These are phyloP conservation scores for Stictocephala bisonia DNA, from an alignment of 2,888 invertebrate species.

Conservation along the genomic window DNA sequence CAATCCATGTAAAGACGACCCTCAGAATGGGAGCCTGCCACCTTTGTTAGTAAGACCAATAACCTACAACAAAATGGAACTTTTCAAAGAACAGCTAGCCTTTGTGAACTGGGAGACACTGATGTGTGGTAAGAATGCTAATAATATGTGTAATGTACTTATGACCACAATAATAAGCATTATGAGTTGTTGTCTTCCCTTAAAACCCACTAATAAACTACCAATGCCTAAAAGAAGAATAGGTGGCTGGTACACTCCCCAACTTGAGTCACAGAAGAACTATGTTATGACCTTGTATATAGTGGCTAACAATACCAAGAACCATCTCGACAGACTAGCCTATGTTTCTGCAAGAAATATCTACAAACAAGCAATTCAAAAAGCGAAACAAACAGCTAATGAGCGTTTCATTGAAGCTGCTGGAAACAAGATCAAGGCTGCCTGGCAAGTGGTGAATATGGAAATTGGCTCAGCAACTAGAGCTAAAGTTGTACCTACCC, in stretches of 20 bases:
- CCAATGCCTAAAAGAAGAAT: neutral
- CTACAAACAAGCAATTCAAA: neutral
- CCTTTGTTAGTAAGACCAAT: neutral
- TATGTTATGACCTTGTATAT: neutral
- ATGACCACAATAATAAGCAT: neutral
- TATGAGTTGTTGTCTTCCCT: neutral
- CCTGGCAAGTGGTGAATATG: constrained; percentile 11
- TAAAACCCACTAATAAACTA: neutral
- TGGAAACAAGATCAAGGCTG: neutral
- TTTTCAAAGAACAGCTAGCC: neutral
- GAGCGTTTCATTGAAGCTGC: neutral
- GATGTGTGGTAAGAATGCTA: neutral
- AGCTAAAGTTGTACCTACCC: neutral
- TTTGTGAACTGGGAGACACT: neutral
- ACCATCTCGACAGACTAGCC: neutral
- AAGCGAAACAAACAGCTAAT: neutral
- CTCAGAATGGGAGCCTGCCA: no score
- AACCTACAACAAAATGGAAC: neutral
- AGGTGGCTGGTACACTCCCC: neutral
- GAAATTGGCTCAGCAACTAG: neutral
- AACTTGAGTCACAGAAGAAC: neutral
- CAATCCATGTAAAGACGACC: no score
- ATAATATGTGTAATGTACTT: neutral
- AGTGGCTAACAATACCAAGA: neutral
- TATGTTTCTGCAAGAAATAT: neutral